phyloP scores from a whole-genome alignment of 2,888 invertebrate species.

The Xylocampa areola region DNA sequence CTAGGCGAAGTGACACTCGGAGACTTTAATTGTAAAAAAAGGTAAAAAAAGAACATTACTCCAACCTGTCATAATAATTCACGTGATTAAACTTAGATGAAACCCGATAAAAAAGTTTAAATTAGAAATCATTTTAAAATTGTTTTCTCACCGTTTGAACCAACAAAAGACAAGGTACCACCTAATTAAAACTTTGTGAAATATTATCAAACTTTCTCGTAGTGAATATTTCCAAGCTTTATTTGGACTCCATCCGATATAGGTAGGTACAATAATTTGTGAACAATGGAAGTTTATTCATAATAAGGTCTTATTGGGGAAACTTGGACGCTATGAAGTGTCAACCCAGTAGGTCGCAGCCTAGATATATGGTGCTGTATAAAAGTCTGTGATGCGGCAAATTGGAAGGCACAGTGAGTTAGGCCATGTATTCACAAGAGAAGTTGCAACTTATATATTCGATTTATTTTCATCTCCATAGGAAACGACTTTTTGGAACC shows the following conservation, averaged over 20 bases:
- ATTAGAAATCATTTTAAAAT: slow-evolving; percentile 59
- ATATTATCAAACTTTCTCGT: slow-evolving; percentile 57
- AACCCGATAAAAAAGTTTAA: slow-evolving; percentile 59
- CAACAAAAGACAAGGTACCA: slow-evolving; percentile 59
- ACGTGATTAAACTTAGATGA: slow-evolving; percentile 43
- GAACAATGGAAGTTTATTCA: slow-evolving; percentile 31
- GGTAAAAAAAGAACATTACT: no score
- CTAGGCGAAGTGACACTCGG: no score
- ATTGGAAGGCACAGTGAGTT: slow-evolving; percentile 65
- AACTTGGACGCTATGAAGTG: slow-evolving; percentile 24
- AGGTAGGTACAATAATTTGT: slow-evolving; percentile 33
- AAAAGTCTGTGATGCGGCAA: slow-evolving; percentile 65
- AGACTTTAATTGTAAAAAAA: no score
- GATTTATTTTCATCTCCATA: slow-evolving; percentile 29
- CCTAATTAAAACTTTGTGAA: slow-evolving; percentile 67
- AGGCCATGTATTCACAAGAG: slow-evolving; percentile 50
- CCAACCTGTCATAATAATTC: slow-evolving; percentile 25
- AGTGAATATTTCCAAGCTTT: slow-evolving; percentile 42
- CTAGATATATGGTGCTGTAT: slow-evolving; percentile 48
- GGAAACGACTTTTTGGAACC: neutral
- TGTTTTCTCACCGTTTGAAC: slow-evolving; percentile 50
- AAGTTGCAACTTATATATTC: slow-evolving; percentile 41
- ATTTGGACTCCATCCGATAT: slow-evolving; percentile 30
- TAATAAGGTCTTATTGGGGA: slow-evolving; percentile 18
- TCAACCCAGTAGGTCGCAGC: slow-evolving; percentile 10